These are phyloP conservation scores for Noctua comes DNA, from an alignment of 2,888 invertebrate genomes.

Conservation along the genomic window DNA sequence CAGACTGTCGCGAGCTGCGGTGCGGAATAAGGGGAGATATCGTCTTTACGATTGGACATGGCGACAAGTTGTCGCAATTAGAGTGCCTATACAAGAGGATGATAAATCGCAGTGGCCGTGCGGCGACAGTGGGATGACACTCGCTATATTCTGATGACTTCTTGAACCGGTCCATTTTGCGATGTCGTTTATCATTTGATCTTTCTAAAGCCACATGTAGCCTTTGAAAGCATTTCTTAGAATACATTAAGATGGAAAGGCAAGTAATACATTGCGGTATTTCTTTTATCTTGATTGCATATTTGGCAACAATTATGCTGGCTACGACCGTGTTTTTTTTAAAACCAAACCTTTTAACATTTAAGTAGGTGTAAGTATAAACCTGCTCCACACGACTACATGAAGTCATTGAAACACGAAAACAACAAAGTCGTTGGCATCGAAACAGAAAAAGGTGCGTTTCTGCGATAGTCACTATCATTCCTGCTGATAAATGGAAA, in stretches of 20 bases:
- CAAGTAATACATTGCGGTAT: slow-evolving; percentile 44
- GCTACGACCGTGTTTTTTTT: slow-evolving; percentile 14
- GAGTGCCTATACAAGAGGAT: slow-evolving; percentile 71
- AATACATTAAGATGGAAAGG: slow-evolving; percentile 48
- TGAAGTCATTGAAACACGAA: slow-evolving; percentile 13
- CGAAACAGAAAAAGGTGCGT: slow-evolving; percentile 19
- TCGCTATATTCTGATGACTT: slow-evolving; percentile 71
- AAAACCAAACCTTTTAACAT: slow-evolving; percentile 15
- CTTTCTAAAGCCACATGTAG: slow-evolving; percentile 56
- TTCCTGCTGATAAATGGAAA: slow-evolving; percentile 28
- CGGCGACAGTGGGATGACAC: slow-evolving; percentile 68
- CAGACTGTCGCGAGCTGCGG: slow-evolving; percentile 28
- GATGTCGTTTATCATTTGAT: slow-evolving; percentile 72
- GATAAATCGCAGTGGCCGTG: slow-evolving; percentile 70
- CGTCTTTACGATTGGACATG: slow-evolving; percentile 61
- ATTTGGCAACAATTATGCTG: slow-evolving; percentile 47
- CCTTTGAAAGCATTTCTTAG: slow-evolving; percentile 50
- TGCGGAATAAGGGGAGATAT: slow-evolving; percentile 57
- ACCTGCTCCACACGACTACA: slow-evolving; percentile 15
- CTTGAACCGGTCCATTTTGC: slow-evolving; percentile 71
- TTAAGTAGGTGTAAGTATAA: slow-evolving; percentile 21
- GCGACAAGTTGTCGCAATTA: slow-evolving; percentile 78
- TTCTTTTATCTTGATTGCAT: slow-evolving; percentile 42
- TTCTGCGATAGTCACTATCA: slow-evolving; percentile 4
- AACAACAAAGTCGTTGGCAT: slow-evolving; percentile 16